Conservation (phyloP, 2,888 invertebrate genomes). For the Caenorhabditis doughertyi region DNA sequence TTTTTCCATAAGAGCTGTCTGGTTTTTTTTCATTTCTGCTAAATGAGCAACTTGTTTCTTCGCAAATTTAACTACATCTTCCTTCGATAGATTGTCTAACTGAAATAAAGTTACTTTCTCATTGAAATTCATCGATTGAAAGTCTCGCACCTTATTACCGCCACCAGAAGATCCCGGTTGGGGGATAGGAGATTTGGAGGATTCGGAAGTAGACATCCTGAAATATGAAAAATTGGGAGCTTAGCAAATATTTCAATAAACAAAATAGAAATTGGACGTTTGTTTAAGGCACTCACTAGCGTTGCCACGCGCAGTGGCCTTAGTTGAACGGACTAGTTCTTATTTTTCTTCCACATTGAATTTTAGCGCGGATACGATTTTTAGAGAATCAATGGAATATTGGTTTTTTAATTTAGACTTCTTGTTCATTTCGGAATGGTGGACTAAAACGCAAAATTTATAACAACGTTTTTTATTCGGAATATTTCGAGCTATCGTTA, state of each 20-base stretch:
- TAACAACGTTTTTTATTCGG: too few relatives aligned
- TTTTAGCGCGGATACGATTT: constrained; percentile 26
- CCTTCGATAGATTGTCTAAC: constrained; percentile 55
- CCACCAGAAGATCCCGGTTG: constrained; percentile 30
- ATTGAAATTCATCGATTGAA: not conserved
- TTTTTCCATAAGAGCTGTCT: constrained; percentile 54
- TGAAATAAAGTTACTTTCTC: constrained; percentile 8
- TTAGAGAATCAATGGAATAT: not conserved
- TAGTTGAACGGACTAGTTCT: not conserved
- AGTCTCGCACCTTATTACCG: constrained; percentile 21
- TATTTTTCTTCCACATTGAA: constrained; percentile 32
- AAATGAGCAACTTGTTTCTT: constrained; percentile 63
- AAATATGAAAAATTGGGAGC: not conserved
- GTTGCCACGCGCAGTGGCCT: constrained; percentile 51
- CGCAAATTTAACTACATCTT: constrained; percentile 61
- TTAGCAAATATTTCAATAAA: not conserved
- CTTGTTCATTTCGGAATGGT: too few relatives aligned
- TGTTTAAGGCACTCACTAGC: not conserved
- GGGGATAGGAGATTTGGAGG: constrained; percentile 52
- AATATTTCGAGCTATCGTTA: too few relatives aligned
- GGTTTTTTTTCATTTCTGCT: constrained; percentile 57
- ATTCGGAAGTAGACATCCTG: constrained; percentile 47
- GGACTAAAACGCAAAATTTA: too few relatives aligned
- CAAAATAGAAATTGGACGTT: not conserved
- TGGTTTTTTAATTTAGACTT: too few relatives aligned